Evolutionary conservation across 2,888 invertebrate genomes (phyloP).

Genomic region (Acanthosepion lycidas): DNA sequence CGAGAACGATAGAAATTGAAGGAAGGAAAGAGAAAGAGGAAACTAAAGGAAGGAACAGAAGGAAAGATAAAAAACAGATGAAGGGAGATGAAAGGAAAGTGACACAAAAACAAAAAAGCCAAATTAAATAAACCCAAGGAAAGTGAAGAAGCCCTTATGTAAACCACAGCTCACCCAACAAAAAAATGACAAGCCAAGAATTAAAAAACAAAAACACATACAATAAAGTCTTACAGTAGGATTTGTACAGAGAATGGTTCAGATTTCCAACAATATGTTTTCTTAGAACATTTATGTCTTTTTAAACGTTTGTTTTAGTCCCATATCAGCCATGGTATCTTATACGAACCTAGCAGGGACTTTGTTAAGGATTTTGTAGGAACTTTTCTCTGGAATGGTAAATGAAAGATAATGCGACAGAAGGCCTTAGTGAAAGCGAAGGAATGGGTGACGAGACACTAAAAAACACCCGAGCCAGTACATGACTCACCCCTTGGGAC

Average conservation of each 20-base stretch:
- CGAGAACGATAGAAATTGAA: not conserved
- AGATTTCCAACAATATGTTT: not conserved
- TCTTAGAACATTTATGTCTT: not conserved
- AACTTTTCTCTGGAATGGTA: not conserved
- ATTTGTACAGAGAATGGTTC: not conserved
- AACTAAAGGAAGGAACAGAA: not conserved
- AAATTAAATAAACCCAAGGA: not conserved
- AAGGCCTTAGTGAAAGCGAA: not conserved
- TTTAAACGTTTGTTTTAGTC: not conserved
- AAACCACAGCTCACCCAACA: too few relatives aligned
- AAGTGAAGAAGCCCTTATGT: not conserved
- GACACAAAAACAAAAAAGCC: not conserved
- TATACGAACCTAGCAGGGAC: not conserved
- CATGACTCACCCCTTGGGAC: not conserved
- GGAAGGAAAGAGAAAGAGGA: too few relatives aligned
- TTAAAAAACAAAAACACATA: not conserved
- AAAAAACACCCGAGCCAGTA: not conserved
- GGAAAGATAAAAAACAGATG: not conserved
- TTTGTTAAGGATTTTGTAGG: not conserved
- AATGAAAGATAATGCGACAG: not conserved
- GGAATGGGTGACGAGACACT: not conserved
- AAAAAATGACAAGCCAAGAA: not conserved
- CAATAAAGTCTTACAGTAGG: not conserved
- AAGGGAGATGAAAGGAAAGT: too few relatives aligned
- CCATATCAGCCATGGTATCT: not conserved